phyloP scores from a whole-genome alignment of 2,797 vertebrate species.

The Trachurus trachurus region DNA sequence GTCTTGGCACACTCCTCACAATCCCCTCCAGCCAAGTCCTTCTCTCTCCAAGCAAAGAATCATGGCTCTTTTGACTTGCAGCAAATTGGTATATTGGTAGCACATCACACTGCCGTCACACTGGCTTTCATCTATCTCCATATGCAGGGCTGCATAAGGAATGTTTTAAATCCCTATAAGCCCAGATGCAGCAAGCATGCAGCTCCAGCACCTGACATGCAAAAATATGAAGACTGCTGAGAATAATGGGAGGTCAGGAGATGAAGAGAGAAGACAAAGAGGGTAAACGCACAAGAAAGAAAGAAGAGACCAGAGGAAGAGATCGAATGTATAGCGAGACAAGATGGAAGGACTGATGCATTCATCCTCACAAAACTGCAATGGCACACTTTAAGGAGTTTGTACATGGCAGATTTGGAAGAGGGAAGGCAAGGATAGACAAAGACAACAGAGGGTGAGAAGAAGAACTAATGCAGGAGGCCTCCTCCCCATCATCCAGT shows the following conservation, averaged over 20 bases:
- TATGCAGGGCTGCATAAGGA: conserved; percentile 53
- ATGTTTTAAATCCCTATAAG: conserved; percentile 55
- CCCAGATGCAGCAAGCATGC: conserved; percentile 50
- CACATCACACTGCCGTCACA: conserved; percentile 54
- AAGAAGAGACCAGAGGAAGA: neutral
- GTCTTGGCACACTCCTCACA: conserved; percentile 12
- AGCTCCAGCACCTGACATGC: conserved; percentile 33
- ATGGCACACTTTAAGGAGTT: conserved; percentile 30
- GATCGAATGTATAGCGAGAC: neutral
- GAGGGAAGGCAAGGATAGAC: conserved; percentile 11
- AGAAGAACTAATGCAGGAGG: conserved; percentile 38
- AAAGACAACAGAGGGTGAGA: conserved; percentile 29
- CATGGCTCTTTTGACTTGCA: conserved; percentile 56
- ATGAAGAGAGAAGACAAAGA: conserved; percentile 11
- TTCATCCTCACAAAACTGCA: conserved; percentile 3
- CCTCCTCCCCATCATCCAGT: conserved; percentile 54
- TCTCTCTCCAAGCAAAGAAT: conserved; percentile 38
- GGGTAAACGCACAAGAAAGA: conserved; percentile 11
- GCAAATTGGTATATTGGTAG: conserved; percentile 62
- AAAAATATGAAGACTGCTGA: conserved; percentile 44
- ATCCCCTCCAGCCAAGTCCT: conserved; percentile 18
- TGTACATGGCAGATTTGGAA: conserved; percentile 39
- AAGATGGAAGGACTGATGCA: conserved; percentile 5
- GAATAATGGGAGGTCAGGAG: conserved; percentile 53
- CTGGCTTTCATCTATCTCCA: conserved; percentile 61